Base-by-base conservation (phyloP, 2,888 invertebrate genomes). In the Cataglyphis cursor region DNA sequence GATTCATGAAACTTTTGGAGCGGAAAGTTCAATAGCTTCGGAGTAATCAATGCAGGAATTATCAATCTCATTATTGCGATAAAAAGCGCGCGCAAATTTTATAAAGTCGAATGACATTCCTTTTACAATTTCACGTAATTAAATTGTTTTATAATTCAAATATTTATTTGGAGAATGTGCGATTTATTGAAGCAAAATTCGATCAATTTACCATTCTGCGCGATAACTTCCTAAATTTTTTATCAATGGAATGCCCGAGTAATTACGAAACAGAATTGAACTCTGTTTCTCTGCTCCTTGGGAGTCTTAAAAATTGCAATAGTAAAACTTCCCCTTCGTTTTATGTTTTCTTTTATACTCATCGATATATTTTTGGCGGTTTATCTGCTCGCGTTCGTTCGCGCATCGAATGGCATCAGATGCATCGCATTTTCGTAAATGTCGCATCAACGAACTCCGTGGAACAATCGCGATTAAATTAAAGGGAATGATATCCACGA, bases 391-490 rank as follows among this genome's bases (percentile, higher is more conserved):
- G 48, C n/a, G 4, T n/a, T 51, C 9, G 18, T 57, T 24, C 12
- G 44, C 41, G 41, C 24, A n/a, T 51, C 24, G 51, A 51, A 64
- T 24, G 15, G 18, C 21, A 66, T 12, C 76, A 57, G 28, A 10
- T 54, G 24, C 54, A 38, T 54, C 12, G 68, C 28, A 54, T 21
- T 80, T 73, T 59, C 21, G 35, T 44, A 59, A 66, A 66, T 59
- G 57, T 78, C 51, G 31, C 70, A 54, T 51, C 41, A 21, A 31
- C 28, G 21, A 70, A 59, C 31, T 59, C 31, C 2, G 54, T 59
- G 12, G 59, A 59, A 59, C 70, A 70, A 78, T 78, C 35, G 78
- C 57, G 44, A 35, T 78, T 78, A 44, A 78, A 78, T 75, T 75
- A 75, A 57, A 70, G 76, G 54, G 76, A 57, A 44, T 72, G 78